Percentiles rank a stretch among this genome's conserved stretches.
These are phyloP conservation scores for Nomada goodeniana DNA, from an alignment of 2,888 invertebrate genomes.

Conservation along the genomic window DNA sequence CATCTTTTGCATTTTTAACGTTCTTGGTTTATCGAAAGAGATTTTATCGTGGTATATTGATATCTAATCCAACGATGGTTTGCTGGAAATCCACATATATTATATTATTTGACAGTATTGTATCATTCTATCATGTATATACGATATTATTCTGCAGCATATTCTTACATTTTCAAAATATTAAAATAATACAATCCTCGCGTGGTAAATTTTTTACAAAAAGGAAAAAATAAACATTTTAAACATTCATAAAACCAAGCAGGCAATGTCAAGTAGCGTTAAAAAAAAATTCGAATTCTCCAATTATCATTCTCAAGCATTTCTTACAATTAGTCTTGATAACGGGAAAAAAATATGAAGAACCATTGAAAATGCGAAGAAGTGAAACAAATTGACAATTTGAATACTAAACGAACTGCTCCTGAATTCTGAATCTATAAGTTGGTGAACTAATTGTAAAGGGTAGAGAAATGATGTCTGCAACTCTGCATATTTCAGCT, in stretches of 20 bases:
- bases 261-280: neutral
- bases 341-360: no score
- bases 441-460: neutral
- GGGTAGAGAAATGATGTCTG: neutral
- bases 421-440: neutral
- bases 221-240: no score
- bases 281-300: neutral
- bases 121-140: neutral
- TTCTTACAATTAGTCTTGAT: no score
- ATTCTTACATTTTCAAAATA: neutral
- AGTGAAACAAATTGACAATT: neutral
- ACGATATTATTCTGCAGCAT: neutral
- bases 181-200: neutral
- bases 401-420: neutral
- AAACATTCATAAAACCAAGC: neutral
- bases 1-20: neutral
- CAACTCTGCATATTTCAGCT: slow-evolving; percentile 6
- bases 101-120: no score
- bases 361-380: neutral
- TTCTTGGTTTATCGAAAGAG: no score
- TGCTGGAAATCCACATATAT: no score
- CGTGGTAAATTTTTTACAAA: neutral
- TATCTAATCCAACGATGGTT: no score
- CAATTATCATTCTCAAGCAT: neutral
- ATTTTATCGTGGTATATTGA: no score